Percentiles rank a stretch among this genome's conserved stretches.
These are phyloP conservation scores for Monoplex corrugatus DNA, from an alignment of 2,888 invertebrate genomes.

Conservation along the genomic window DNA sequence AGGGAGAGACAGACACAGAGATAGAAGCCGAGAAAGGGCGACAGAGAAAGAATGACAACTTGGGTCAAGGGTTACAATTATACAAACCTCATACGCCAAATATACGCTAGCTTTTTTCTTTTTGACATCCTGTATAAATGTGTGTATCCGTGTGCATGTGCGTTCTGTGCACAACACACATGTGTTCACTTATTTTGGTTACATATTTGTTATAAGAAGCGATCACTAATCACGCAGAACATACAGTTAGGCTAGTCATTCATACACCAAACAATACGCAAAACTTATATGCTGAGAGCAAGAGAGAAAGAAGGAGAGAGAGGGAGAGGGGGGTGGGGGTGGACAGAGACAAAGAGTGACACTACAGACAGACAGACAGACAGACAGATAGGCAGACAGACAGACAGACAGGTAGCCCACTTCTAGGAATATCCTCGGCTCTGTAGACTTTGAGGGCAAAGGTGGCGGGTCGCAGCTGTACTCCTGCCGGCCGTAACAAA, in stretches of 20 bases:
- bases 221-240: neutral
- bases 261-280: no score
- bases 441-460: slow-evolving; percentile 81
- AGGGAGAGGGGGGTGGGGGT: neutral
- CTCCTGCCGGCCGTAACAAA: slow-evolving; percentile 82
- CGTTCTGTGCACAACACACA: no score
- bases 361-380: neutral
- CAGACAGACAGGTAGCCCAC: slow-evolving; percentile 67
- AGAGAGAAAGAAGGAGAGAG: neutral
- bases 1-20: neutral
- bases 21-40: neutral
- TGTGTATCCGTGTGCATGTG: no score
- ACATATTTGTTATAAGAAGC: no score
- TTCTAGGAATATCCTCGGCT: slow-evolving; percentile 82
- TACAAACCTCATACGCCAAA: no score
- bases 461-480: slow-evolving; percentile 82
- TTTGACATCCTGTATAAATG: no score
- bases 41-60: no score
- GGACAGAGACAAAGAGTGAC: neutral
- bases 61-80: no score
- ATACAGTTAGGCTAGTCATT: neutral
- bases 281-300: no score
- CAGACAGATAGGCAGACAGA: neutral
- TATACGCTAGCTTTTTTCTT: no score
- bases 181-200: no score